phyloP scores from a whole-genome alignment of 2,888 invertebrate species.

The Hedya salicella region DNA sequence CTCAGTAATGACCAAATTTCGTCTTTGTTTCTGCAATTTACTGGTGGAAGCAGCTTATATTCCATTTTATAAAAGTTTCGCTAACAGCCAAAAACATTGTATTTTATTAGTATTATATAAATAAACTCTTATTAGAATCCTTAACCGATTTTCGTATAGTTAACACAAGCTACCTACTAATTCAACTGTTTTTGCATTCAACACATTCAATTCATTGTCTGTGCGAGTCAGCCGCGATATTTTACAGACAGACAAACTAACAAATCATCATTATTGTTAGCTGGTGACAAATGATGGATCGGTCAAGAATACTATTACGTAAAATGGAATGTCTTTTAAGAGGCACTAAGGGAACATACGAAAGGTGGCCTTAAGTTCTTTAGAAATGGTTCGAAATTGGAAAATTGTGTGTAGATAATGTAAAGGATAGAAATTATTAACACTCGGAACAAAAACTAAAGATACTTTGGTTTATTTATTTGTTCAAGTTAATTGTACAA shows the following conservation, averaged over 20 bases:
- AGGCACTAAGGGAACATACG: not conserved
- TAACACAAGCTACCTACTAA: conserved; percentile 5
- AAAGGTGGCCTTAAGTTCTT: not conserved
- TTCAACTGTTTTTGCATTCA: conserved; percentile 20
- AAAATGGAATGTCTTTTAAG: conserved; percentile 33
- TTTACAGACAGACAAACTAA: conserved; percentile 34
- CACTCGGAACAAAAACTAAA: not conserved
- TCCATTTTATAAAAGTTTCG: no score
- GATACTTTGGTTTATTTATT: not conserved
- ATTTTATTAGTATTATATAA: no score
- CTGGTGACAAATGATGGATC: conserved; percentile 42
- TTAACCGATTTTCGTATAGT: no score
- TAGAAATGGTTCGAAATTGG: not conserved
- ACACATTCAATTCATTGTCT: conserved; percentile 18
- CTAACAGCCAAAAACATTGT: no score
- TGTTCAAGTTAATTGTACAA: not conserved
- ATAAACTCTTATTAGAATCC: no score
- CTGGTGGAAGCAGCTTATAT: no score
- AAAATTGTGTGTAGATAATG: not conserved
- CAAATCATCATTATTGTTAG: conserved; percentile 44
- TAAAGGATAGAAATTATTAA: not conserved
- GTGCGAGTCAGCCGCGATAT: conserved; percentile 12
- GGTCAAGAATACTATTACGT: conserved; percentile 41
- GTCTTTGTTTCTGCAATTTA: no score
- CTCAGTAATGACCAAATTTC: no score